Evolutionary conservation across 2,113 vertebrate species (phyloP), one percentile per base, ranked within the genome.

Genomic region (Bombycilla garrulus): DNA sequence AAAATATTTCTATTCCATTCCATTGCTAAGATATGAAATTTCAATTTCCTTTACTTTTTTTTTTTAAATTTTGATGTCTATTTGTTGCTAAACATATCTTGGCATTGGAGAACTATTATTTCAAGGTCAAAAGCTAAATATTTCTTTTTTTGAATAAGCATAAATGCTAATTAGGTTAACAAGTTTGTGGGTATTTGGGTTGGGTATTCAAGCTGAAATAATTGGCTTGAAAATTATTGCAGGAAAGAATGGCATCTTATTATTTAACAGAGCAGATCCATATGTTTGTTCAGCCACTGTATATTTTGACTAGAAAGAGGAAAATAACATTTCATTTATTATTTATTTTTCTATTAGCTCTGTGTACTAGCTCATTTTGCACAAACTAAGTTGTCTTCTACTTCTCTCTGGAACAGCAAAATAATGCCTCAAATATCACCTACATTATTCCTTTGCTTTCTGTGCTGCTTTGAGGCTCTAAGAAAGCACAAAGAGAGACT

Each of bases 261-360:
- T 92, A 72, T 57, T 91, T 91, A 69, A 64, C 28, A 71, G 67
- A 86, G 26, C 31, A 54, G n/a, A 90, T 64, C 58, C 33, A 36
- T 35, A 44, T 28, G 22, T 80, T 56, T 77, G 31, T 82, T 95
- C 33, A 83, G 45, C 77, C 54, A 40, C 31, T 44, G 64, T 57
- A 60, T 53, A 67, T 88, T 91, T 95, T 70, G 66, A 28, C 42
- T 69, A 66, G 62, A 36, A 67, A 66, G 70, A 80, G 44, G 92
- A 53, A 93, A 94, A 81, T 54, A 90, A 33, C 35, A 29, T 91
- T 84, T 78, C 51, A 85, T 96, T 95, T 93, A 91, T 85, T 85
- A 90, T 96, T 90, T 95, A 84, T 77, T 93, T 73, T 74, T 48
- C 70, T 74, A 42, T 74, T 92, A 95, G 51, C 42, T 90, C 35